Evolutionary conservation across 2,797 vertebrate species (phyloP), one percentile per base, ranked within the genome.

Genomic region (Acanthurus tractus): DNA sequence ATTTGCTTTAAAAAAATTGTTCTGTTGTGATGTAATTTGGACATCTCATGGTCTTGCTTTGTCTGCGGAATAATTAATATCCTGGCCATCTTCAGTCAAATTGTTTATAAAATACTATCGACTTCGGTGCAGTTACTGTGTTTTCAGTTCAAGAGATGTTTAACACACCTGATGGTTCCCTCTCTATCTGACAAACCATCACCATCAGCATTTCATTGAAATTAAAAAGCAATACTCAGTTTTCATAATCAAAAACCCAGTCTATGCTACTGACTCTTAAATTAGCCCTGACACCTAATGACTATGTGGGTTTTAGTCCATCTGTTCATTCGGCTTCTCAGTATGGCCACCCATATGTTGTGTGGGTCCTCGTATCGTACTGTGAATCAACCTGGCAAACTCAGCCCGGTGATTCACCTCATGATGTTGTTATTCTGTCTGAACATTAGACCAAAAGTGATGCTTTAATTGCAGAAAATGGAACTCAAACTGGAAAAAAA

Each of bases 251-350:
- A 66, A 63, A 73, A 68, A 61, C 46, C 10, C 59, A 74, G 58
- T 34, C 34, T 13, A 23, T 61, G 54, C 79, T 57, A 64, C 23
- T 57, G 65, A 48, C 48, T 83, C 53, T 64, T 70, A 80, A 83
- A 81, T 77, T 65, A 86, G 85, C 48, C 63, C 49, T 62, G 77
- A 69, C 82, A 83, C 59, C 62, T 63, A 54, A 72, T 69, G 77
- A 73, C 76, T 52, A 1, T 76, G 78, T 65, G 63, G 42, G 61
- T 54, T 86, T 84, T 75, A 64, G 68, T 74, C 88, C 88, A 88
- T 93, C 88, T 91, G 89, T 76, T 92, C 82, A 53, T 65, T 86
- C 84, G 46, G 69, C 78, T 69, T 64, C 75, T 70, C 79, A 77
- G 54, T 79, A 81, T 86, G 78, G 82, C 78, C 40, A 9, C 70